Conservation (phyloP, 2,888 invertebrate species). For the Listrodromus nycthemerus region DNA sequence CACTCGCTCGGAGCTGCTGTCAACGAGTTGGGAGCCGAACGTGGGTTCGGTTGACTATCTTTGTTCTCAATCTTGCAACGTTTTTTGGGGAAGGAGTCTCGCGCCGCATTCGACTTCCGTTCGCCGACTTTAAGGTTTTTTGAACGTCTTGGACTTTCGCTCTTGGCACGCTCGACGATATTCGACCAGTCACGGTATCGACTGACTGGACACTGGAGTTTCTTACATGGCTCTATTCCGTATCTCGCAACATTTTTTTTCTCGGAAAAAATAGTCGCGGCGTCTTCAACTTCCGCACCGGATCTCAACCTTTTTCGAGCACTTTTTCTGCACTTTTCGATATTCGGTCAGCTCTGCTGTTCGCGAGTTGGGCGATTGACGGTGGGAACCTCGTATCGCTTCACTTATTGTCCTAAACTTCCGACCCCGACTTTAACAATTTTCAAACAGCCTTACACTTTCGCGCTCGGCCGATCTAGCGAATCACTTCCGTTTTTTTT, state of each 20-base stretch:
- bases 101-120: constrained; percentile 52
- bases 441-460: constrained; percentile 50
- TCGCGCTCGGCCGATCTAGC: constrained; percentile 67
- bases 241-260: constrained; percentile 24
- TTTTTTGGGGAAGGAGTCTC: constrained; percentile 22
- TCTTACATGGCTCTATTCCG: neutral
- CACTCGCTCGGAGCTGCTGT: neutral
- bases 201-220: no score
- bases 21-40: neutral
- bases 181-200: no score
- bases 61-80: constrained; percentile 16
- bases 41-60: neutral
- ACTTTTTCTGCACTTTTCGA: constrained; percentile 54
- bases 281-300: constrained; percentile 45
- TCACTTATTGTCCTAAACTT: constrained; percentile 51
- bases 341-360: no score
- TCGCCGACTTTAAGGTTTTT: constrained; percentile 35
- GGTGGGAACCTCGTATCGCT: neutral
- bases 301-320: constrained; percentile 36
- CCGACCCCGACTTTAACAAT: constrained; percentile 42
- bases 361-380: no score
- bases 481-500: constrained; percentile 66
- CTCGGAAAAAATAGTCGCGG: constrained; percentile 49
- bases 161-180: constrained; percentile 35
- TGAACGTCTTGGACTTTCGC: constrained; percentile 57